phyloP scores from a whole-genome alignment of 2,113 vertebrate species.

The Gnathonemus longibarbis region DNA sequence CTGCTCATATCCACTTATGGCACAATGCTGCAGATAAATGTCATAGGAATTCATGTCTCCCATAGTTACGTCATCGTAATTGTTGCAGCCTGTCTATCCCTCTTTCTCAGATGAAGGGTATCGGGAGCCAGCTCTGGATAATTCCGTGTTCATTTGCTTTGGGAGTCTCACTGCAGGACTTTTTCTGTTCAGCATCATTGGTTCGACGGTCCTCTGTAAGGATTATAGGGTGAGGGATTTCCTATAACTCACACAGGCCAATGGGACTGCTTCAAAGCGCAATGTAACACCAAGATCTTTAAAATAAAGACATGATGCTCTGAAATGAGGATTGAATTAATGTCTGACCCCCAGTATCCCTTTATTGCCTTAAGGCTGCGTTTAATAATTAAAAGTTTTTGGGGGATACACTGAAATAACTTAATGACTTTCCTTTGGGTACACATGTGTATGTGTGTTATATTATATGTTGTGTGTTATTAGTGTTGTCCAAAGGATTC shows the following conservation, averaged over 20 bases:
- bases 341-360: background rate
- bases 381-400: background rate
- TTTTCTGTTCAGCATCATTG: slow-evolving; percentile 48
- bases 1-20: background rate
- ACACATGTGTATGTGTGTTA: background rate
- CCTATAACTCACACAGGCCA: background rate
- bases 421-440: background rate
- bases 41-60: background rate
- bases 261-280: background rate
- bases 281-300: background rate
- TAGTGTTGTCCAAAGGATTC: slow-evolving; percentile 9
- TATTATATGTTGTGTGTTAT: background rate
- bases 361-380: background rate
- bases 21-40: background rate
- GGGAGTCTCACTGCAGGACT: slow-evolving; percentile 30
- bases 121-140: rapidly evolving
- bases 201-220: slow-evolving; percentile 50
- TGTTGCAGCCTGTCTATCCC: background rate
- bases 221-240: slow-evolving; percentile 46
- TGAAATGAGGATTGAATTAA: background rate
- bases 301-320: background rate
- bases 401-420: background rate
- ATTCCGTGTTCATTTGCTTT: slow-evolving; percentile 7
- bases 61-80: background rate
- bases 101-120: slow-evolving; percentile 42